These are phyloP conservation scores for Charina bottae DNA, from an alignment of 2,113 vertebrate genomes.

Conservation along the genomic window DNA sequence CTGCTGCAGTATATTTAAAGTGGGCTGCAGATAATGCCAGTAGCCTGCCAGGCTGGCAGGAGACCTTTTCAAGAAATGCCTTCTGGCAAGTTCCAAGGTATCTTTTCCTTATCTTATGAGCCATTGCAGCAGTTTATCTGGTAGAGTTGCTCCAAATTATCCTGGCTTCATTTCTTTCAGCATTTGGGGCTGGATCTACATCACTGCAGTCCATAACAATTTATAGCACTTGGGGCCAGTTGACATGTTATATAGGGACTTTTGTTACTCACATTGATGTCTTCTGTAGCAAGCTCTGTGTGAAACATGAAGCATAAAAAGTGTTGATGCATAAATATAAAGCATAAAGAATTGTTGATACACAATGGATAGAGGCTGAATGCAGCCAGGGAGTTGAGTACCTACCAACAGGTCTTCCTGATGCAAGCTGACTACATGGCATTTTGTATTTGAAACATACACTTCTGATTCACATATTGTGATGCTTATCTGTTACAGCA, in stretches of 20 bases:
- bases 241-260: not conserved
- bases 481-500: not conserved
- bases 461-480: constrained; percentile 9
- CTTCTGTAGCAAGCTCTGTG: not conserved
- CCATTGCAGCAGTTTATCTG: not conserved
- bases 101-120: not conserved
- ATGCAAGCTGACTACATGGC: not conserved
- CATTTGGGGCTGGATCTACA: not conserved
- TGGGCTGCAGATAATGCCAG: constrained; percentile 28
- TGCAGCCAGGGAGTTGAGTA: not conserved
- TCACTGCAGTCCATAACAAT: not conserved
- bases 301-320: not conserved
- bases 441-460: not conserved
- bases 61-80: not conserved
- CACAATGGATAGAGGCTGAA: not conserved
- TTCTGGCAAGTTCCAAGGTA: not conserved
- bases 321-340: not conserved
- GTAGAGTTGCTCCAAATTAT: not conserved
- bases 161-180: not conserved
- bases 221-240: not conserved
- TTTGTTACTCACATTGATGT: not conserved
- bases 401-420: not conserved
- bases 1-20: constrained; percentile 38
- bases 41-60: not conserved
- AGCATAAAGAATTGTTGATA: not conserved